Percentiles rank a stretch among this genome's conserved stretches.
phyloP scores from a whole-genome alignment of 2,797 vertebrate genomes.

The Periophthalmus magnuspinnatus region DNA sequence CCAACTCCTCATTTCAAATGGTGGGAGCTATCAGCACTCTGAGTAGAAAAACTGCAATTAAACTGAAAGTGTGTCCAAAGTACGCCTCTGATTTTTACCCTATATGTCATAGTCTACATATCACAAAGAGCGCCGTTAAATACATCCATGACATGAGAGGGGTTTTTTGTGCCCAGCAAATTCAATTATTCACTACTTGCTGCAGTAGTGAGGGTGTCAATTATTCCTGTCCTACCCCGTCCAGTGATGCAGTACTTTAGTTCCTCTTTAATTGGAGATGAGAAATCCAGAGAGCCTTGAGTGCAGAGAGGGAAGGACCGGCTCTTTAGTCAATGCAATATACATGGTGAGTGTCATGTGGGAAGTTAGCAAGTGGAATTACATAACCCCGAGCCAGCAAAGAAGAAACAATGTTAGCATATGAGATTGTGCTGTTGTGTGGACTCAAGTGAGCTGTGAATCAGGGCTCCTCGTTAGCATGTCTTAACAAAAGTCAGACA shows the following conservation, averaged over 20 bases:
- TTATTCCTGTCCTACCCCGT: slow-evolving; percentile 67
- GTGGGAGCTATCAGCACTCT: not conserved
- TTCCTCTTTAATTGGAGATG: slow-evolving; percentile 71
- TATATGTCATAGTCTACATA: slow-evolving; percentile 18
- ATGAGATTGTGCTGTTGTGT: slow-evolving; percentile 15
- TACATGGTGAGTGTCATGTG: slow-evolving; percentile 66
- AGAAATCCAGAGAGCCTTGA: slow-evolving; percentile 63
- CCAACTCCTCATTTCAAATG: slow-evolving; percentile 1
- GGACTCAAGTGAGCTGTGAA: slow-evolving; percentile 4
- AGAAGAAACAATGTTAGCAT: slow-evolving; percentile 49
- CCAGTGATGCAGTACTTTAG: slow-evolving; percentile 58
- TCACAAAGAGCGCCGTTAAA: slow-evolving; percentile 23
- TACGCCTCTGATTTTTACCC: not conserved
- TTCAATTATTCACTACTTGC: slow-evolving; percentile 71
- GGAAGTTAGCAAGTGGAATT: slow-evolving; percentile 50
- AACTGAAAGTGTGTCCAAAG: not conserved
- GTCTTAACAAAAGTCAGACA: slow-evolving; percentile 3
- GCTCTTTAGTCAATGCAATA: slow-evolving; percentile 73
- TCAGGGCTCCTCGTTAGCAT: slow-evolving; percentile 5
- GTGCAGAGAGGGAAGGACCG: slow-evolving; percentile 48
- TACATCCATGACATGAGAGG: slow-evolving; percentile 23
- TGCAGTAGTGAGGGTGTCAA: slow-evolving; percentile 55
- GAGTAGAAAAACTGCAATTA: slow-evolving; percentile 4
- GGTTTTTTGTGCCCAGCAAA: slow-evolving; percentile 49
- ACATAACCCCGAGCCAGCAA: slow-evolving; percentile 52